Evolutionary conservation across 2,888 invertebrate genomes (phyloP).

Genomic region (Allacma fusca): DNA sequence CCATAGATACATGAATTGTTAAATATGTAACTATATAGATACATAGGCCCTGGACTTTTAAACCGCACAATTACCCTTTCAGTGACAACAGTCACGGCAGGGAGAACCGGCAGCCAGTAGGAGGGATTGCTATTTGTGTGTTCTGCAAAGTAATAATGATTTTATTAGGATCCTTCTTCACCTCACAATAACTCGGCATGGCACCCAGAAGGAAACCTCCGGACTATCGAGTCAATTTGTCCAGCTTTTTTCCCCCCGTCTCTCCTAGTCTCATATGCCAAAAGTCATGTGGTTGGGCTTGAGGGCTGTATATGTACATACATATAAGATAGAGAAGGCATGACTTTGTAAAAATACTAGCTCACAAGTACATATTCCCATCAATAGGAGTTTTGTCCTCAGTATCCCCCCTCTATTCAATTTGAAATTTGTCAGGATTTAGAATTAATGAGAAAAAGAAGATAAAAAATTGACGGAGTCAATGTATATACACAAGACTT

Average conservation of each 20-base stretch:
- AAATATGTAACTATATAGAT: not conserved
- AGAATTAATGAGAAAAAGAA: constrained; percentile 38
- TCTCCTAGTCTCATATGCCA: no score
- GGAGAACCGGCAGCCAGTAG: not conserved
- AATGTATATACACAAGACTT: not conserved
- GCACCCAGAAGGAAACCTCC: not conserved
- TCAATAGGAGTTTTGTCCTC: not conserved
- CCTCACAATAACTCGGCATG: constrained; percentile 28
- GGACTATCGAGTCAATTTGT: constrained; percentile 33
- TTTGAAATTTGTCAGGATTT: constrained; percentile 44
- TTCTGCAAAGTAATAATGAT: constrained; percentile 23
- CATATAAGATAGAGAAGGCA: no score
- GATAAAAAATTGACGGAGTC: constrained; percentile 30
- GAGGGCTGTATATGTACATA: no score
- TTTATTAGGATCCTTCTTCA: constrained; percentile 27
- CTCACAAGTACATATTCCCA: no score
- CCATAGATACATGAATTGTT: not conserved
- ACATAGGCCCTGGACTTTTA: not conserved
- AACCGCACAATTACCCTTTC: constrained; percentile 10
- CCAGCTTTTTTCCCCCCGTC: not conserved
- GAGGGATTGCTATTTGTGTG: constrained; percentile 20
- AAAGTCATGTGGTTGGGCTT: no score
- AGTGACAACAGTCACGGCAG: not conserved
- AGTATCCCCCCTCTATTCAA: constrained; percentile 22
- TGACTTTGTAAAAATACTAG: no score